Percentiles rank a stretch among this genome's conserved stretches.
Evolutionary conservation across 2,888 invertebrate genomes (phyloP).

Genomic region (Rhogogaster chlorosoma): DNA sequence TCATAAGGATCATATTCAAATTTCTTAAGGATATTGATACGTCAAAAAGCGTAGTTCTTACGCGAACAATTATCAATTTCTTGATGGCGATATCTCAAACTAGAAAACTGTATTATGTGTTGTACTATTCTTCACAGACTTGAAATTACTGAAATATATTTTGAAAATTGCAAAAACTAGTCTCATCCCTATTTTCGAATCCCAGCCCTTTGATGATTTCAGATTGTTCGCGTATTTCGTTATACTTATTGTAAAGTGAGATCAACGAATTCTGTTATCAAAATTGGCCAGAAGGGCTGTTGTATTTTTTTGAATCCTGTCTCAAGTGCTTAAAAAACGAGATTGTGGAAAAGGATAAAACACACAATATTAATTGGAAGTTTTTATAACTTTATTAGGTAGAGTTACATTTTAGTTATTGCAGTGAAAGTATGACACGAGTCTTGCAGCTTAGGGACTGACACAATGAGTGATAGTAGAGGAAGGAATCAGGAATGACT

Average conservation of each 20-base stretch:
- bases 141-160: background rate
- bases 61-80: background rate
- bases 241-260: background rate
- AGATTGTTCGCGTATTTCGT: background rate
- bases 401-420: constrained; percentile 53
- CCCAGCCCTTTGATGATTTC: background rate
- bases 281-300: background rate
- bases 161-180: background rate
- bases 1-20: background rate
- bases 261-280: background rate
- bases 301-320: background rate
- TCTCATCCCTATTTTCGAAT: background rate
- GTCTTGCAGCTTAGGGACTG: constrained; percentile 57
- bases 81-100: background rate
- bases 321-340: background rate
- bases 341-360: background rate
- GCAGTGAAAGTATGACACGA: constrained; percentile 59
- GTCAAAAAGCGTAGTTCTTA: background rate
- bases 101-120: background rate
- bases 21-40: background rate
- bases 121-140: background rate
- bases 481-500: constrained; percentile 52
- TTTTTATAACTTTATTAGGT: constrained; percentile 50
- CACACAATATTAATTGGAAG: constrained; percentile 8
- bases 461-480: constrained; percentile 58